Percentiles rank a stretch among this genome's conserved stretches.
Evolutionary conservation across 2,888 invertebrate species (phyloP).

Genomic region (Adineta ricciae): DNA sequence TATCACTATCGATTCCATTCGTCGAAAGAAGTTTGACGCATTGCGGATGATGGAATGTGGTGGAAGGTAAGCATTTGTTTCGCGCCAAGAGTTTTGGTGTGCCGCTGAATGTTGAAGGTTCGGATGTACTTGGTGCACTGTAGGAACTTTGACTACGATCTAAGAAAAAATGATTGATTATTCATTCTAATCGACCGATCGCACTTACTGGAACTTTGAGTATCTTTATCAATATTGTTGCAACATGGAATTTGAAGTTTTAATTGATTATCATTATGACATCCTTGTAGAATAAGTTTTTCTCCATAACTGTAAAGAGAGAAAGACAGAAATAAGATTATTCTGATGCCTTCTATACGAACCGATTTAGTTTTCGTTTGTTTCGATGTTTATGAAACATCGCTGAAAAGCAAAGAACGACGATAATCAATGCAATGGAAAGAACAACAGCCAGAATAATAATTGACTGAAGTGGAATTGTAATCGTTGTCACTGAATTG

Average conservation of each 20-base stretch:
- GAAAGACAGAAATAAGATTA: no score
- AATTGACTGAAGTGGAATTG: not conserved
- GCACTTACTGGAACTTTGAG: slow-evolving; percentile 1
- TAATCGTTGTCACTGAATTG: not conserved
- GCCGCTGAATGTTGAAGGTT: not conserved
- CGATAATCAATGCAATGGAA: not conserved
- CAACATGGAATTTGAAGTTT: slow-evolving; percentile 19
- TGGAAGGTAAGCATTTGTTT: not conserved
- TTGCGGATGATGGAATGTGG: slow-evolving; percentile 1
- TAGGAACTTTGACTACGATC: slow-evolving; percentile 21
- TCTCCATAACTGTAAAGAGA: not conserved
- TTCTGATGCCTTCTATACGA: not conserved
- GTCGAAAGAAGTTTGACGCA: not conserved
- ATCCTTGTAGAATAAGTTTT: not conserved
- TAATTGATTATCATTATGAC: slow-evolving; percentile 14
- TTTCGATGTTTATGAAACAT: not conserved
- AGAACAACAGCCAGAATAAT: not conserved
- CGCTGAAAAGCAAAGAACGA: not conserved
- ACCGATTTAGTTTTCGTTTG: slow-evolving; percentile 20
- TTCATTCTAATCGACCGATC: not conserved
- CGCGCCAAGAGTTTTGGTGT: not conserved
- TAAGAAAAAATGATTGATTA: not conserved
- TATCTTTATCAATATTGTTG: slow-evolving; percentile 15
- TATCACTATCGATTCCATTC: not conserved
- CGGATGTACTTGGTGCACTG: not conserved